Conservation (phyloP, 2,888 invertebrate genomes). For the Spilosoma lubricipeda region DNA sequence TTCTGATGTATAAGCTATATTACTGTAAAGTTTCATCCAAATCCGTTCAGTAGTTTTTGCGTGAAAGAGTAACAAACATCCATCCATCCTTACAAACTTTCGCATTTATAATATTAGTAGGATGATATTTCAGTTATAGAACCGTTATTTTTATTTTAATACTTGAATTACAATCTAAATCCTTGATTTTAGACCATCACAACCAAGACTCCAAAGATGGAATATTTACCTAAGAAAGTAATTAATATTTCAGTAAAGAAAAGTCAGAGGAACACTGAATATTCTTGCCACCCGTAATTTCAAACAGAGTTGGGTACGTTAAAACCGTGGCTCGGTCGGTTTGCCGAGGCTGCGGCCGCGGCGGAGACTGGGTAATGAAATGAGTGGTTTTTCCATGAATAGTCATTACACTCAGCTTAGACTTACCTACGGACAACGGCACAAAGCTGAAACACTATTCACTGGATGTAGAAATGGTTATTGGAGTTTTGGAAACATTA, state of each 20-base stretch:
- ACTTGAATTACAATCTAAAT: no score
- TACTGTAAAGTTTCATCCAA: no score
- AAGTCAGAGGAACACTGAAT: slow-evolving; percentile 19
- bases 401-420: slow-evolving; percentile 43
- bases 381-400: slow-evolving; percentile 77
- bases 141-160: no score
- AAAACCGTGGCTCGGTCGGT: slow-evolving; percentile 44
- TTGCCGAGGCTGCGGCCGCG: slow-evolving; percentile 24
- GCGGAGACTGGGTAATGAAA: slow-evolving; percentile 66
- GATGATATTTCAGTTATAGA: no score
- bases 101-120: no score
- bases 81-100: no score
- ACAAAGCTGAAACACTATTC: slow-evolving; percentile 30
- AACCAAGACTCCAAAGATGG: not conserved
- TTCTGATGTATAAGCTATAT: no score
- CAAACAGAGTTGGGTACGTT: slow-evolving; percentile 31
- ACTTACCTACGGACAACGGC: slow-evolving; percentile 28
- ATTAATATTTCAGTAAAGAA: slow-evolving; percentile 18
- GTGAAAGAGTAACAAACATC: no score
- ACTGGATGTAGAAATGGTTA: slow-evolving; percentile 28
- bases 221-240: not conserved
- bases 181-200: not conserved
- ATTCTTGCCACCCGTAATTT: slow-evolving; percentile 24
- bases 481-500: slow-evolving; percentile 12
- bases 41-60: no score